Evolutionary conservation across 2,888 invertebrate genomes (phyloP).

Genomic region (Apodemia hepburni): DNA sequence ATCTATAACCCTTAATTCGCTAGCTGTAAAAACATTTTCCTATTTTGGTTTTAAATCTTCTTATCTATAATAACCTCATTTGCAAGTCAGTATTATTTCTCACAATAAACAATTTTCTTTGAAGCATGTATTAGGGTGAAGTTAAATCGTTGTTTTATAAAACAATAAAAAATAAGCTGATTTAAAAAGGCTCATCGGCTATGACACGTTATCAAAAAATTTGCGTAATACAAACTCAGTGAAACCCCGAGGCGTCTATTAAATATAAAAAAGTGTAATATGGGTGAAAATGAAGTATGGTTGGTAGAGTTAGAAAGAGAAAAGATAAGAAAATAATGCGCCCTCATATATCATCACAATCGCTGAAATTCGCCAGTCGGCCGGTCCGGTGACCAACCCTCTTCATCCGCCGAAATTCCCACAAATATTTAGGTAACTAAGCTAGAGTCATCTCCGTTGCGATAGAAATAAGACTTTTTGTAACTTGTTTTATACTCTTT

Average conservation of each 20-base stretch:
- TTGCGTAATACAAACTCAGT: conserved; percentile 67
- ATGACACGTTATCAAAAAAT: conserved; percentile 64
- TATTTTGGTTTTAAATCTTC: conserved; percentile 4
- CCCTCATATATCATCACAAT: conserved; percentile 78
- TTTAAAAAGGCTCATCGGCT: conserved; percentile 41
- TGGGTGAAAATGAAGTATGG: conserved; percentile 24
- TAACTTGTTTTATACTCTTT: not conserved
- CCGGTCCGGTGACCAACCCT: conserved; percentile 67
- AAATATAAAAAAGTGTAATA: conserved; percentile 25
- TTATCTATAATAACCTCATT: conserved; percentile 12
- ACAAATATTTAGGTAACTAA: conserved; percentile 66
- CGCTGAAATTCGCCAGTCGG: conserved; percentile 69
- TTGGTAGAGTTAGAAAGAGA: conserved; percentile 71
- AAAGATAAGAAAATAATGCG: conserved; percentile 79
- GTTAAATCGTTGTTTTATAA: conserved; percentile 40
- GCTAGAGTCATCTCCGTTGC: conserved; percentile 20
- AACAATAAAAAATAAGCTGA: conserved; percentile 43
- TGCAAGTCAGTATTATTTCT: conserved; percentile 3
- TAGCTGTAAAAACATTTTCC: not conserved
- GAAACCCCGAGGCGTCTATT: conserved; percentile 57
- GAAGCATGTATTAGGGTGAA: conserved; percentile 1
- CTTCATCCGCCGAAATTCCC: conserved; percentile 60
- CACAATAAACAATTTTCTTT: conserved; percentile 9
- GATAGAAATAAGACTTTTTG: conserved; percentile 1
- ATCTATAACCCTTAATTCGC: not conserved